phyloP scores from a whole-genome alignment of 2,888 invertebrate genomes.

The Calameuta pallipes region DNA sequence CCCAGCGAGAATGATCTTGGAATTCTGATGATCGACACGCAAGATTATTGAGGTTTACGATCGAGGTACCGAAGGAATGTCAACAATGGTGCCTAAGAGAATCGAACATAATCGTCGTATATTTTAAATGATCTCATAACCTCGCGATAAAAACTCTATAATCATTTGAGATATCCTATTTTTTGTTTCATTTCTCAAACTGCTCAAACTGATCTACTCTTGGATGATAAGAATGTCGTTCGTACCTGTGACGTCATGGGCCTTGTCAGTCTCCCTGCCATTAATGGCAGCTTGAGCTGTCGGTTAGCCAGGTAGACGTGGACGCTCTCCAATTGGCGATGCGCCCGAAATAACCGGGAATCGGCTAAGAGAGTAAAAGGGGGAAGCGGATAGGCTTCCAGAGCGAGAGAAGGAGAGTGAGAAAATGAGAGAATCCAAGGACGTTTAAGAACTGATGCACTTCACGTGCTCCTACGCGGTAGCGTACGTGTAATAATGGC shows the following conservation, averaged over 20 bases:
- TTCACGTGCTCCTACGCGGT: constrained; percentile 5
- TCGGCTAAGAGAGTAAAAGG: constrained; percentile 20
- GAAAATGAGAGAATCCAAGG: constrained; percentile 11
- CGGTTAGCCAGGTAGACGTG: constrained; percentile 1
- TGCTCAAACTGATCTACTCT: no score
- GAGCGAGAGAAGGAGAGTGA: no score
- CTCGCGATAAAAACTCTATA: no score
- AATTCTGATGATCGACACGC: constrained; percentile 37
- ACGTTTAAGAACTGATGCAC: constrained; percentile 24
- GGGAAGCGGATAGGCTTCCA: constrained; percentile 11
- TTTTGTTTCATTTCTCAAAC: no score
- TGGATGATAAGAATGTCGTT: no score
- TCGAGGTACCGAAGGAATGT: constrained; percentile 16
- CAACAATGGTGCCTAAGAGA: constrained; percentile 28
- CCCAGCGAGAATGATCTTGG: constrained; percentile 31
- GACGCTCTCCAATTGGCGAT: constrained; percentile 29
- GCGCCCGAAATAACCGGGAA: constrained; percentile 34
- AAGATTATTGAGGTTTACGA: constrained; percentile 43
- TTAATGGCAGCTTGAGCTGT: neutral
- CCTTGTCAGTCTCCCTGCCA: no score
- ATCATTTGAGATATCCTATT: no score
- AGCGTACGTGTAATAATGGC: neutral
- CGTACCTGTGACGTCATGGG: no score
- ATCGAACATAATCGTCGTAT: no score
- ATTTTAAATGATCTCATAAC: no score